Base-by-base conservation (phyloP, 1,140 invertebrate genomes). In the Dendroctonus valens region DNA sequence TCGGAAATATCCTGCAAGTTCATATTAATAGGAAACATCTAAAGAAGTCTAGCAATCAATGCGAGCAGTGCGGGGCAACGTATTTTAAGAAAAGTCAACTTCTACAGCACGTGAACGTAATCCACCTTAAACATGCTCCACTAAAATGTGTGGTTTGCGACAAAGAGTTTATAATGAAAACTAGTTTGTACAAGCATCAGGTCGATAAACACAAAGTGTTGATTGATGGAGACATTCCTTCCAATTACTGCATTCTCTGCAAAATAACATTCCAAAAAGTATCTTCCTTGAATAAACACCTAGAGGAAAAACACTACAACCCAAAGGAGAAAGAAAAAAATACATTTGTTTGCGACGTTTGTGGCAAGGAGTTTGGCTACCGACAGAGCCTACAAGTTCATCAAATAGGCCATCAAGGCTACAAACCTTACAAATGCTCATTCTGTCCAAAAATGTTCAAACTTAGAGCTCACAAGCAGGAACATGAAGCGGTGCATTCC, bases 331-430 rank as follows among this genome's bases (percentile, higher is more conserved):
- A 44, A 15, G 41, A 38, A 8, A 11, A 11, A 81, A 83, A 54
- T 82, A 84, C 58, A 79, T 84, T 46, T 83, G 82, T 85, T 0
- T 88, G 87, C 76, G 83, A 86, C 69, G 84, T 89, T 41, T 92
- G 91, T 76, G 85, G 85, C 14, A 92, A 80, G 26, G 60, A 74
- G 51, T 83, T 83, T 73, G 75, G 79, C 63, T 81, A 83, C 75
- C 72, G 79, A 60, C 83, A 82, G 74, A 80, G 78, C 64, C 78
- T 87, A 46, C 80, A 83, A 9, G 77, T 84, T 0, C 86, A 88
- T 76, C 81, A 84, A 68, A 81, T 83, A 66, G 81, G 79, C 8
- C 86, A 83, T 42, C 83, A 85, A 77, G 84, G 82, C 2, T 83
- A 84, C 1, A 83, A 86, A 70, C 65, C 65, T 4, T 61, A 42